Conservation (phyloP, 2,888 invertebrate species). For the Agriopis leucophaearia region DNA sequence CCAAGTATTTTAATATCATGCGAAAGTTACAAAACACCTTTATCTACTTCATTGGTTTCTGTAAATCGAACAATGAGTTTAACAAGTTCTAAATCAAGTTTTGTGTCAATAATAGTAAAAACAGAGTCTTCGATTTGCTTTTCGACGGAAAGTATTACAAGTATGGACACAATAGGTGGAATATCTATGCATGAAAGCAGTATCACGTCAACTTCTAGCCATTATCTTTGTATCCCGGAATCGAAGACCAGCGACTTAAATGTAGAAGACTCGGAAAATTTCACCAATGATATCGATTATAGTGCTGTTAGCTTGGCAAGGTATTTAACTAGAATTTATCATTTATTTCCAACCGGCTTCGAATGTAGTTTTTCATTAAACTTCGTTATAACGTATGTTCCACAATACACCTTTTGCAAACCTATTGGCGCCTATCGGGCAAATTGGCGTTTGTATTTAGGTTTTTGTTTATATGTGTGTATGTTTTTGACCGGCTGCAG, state of each 20-base stretch:
- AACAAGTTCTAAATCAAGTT: conserved; percentile 44
- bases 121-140: conserved; percentile 59
- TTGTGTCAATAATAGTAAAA: conserved; percentile 52
- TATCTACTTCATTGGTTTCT: conserved; percentile 6
- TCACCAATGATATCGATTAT: conserved; percentile 39
- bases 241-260: conserved; percentile 32
- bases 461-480: too few species aligned
- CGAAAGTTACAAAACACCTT: conserved; percentile 25
- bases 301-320: conserved; percentile 18
- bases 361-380: neutral
- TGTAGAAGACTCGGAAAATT: conserved; percentile 40
- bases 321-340: neutral
- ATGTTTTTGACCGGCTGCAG: too few species aligned
- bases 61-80: neutral
- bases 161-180: conserved; percentile 49
- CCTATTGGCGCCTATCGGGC: too few species aligned
- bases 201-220: conserved; percentile 46
- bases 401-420: too few species aligned
- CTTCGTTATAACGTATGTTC: too few species aligned
- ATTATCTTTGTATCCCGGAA: conserved; percentile 43
- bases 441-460: too few species aligned
- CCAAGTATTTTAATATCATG: conserved; percentile 38
- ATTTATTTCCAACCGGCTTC: neutral
- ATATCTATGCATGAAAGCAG: conserved; percentile 52
- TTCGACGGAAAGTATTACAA: conserved; percentile 42